These are phyloP conservation scores for Gambusia yucatana DNA, from an alignment of 2,797 vertebrate species.

Conservation along the genomic window DNA sequence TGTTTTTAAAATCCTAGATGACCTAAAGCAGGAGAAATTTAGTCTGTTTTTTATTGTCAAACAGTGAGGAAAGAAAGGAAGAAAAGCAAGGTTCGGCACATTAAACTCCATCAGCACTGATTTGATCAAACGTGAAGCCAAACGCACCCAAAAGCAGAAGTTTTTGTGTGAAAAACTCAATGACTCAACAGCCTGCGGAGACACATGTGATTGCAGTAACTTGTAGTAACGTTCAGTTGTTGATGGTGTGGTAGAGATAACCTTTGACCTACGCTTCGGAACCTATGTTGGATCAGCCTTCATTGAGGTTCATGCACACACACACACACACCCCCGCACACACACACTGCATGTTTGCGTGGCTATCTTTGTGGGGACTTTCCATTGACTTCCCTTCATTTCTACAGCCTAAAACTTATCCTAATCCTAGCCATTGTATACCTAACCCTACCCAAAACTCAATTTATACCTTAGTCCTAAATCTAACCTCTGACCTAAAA, in stretches of 20 bases:
- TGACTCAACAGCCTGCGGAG: background rate
- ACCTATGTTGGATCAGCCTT: background rate
- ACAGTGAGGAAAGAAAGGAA: background rate
- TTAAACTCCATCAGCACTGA: background rate
- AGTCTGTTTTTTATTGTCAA: background rate
- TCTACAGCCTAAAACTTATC: too few species aligned
- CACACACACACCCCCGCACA: too few species aligned
- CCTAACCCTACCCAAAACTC: too few species aligned
- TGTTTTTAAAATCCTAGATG: background rate
- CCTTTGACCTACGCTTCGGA: background rate
- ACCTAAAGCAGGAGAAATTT: background rate
- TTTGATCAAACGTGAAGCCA: background rate
- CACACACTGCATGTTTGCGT: too few species aligned
- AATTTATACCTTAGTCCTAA: too few species aligned
- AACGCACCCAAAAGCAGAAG: background rate
- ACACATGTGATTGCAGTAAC: background rate
- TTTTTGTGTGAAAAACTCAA: background rate
- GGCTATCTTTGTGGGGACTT: too few species aligned
- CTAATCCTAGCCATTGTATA: too few species aligned
- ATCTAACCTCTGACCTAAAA: too few species aligned
- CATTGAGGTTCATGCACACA: background rate
- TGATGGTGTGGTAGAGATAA: background rate
- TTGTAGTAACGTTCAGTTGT: background rate
- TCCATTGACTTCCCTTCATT: too few species aligned
- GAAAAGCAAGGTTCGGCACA: background rate